These are phyloP conservation scores for Spea bombifrons DNA, from an alignment of 2,113 vertebrate species.

Conservation along the genomic window DNA sequence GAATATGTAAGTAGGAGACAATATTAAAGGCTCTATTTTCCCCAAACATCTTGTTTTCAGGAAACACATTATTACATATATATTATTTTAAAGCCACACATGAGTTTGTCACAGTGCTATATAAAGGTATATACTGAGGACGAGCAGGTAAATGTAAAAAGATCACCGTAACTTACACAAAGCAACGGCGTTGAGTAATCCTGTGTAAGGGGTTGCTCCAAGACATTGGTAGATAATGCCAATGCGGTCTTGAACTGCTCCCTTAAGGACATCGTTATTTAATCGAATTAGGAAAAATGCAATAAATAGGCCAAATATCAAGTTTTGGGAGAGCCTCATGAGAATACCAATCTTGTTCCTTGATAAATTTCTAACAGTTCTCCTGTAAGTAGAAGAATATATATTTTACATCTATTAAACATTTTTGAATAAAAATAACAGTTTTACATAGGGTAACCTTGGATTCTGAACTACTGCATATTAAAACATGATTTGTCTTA, in stretches of 20 bases:
- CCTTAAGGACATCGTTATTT: slow-evolving; percentile 69
- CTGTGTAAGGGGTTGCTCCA: slow-evolving; percentile 82
- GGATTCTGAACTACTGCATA: no score
- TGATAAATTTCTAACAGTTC: slow-evolving; percentile 77
- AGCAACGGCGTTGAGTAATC: slow-evolving; percentile 88
- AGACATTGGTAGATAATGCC: slow-evolving; percentile 88
- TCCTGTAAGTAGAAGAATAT: slow-evolving; percentile 63
- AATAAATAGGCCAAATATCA: slow-evolving; percentile 83
- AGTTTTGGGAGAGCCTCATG: slow-evolving; percentile 89
- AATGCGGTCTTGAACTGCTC: slow-evolving; percentile 86
- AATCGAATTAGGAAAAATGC: slow-evolving; percentile 82
- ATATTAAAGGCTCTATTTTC: no score
- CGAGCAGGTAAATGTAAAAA: neutral
- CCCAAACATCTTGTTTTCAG: no score
- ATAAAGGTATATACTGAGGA: no score
- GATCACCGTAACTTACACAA: slow-evolving; percentile 77
- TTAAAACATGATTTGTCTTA: no score
- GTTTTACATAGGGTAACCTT: no score
- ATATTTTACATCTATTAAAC: neutral
- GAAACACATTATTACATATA: no score
- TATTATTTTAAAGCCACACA: no score
- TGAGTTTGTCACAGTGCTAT: no score
- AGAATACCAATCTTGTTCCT: slow-evolving; percentile 81
- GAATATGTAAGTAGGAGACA: no score
- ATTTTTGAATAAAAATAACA: no score